These are phyloP conservation scores for Campodea augens DNA, from an alignment of 1,140 invertebrate genomes.

Conservation along the genomic window DNA sequence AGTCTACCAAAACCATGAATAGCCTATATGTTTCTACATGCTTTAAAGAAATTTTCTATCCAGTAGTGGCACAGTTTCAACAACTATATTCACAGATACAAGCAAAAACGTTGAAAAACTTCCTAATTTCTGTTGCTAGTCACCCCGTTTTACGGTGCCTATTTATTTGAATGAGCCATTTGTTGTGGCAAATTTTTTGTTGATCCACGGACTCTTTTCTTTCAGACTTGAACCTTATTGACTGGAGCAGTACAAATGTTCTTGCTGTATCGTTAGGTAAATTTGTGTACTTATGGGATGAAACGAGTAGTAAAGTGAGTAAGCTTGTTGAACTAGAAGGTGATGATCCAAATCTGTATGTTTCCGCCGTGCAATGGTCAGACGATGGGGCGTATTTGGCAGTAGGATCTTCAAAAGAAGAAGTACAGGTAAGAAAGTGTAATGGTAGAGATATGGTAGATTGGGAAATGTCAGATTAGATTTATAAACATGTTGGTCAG, in stretches of 20 bases:
- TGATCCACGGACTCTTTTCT: too few relatives aligned
- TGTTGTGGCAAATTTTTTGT: too few relatives aligned
- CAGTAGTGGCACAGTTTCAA: too few relatives aligned
- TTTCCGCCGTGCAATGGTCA: conserved; percentile 79
- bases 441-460: conserved; percentile 2
- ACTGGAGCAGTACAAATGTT: conserved; percentile 87
- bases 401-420: conserved; percentile 63
- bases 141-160: too few relatives aligned
- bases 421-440: conserved; percentile 21
- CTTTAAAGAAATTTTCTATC: too few relatives aligned
- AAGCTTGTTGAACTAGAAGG: conserved; percentile 57
- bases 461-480: conserved; percentile 15
- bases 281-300: conserved; percentile 91
- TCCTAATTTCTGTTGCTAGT: too few relatives aligned
- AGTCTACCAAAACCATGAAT: too few relatives aligned
- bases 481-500: too few relatives aligned
- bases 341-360: conserved; percentile 50
- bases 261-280: conserved; percentile 75
- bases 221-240: conserved; percentile 81
- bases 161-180: too few relatives aligned
- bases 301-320: conserved; percentile 70
- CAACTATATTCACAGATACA: too few relatives aligned
- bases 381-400: conserved; percentile 75
- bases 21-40: too few relatives aligned
- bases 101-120: too few relatives aligned